These are phyloP conservation scores for Seriola quinqueradiata DNA, from an alignment of 2,113 vertebrate species.

Conservation along the genomic window DNA sequence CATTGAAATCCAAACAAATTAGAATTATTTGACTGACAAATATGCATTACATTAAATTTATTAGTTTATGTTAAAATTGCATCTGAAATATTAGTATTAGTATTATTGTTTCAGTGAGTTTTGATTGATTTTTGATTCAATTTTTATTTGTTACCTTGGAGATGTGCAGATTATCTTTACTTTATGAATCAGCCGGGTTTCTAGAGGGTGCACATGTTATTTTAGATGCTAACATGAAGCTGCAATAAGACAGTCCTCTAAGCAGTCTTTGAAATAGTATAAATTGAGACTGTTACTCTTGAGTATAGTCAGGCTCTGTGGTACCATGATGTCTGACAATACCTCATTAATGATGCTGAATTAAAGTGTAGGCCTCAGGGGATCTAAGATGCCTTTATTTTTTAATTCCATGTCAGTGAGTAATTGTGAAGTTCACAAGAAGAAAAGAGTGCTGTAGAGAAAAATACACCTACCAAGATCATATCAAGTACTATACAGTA, in stretches of 20 bases:
- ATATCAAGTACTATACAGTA: conserved; percentile 15
- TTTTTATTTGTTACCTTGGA: not conserved
- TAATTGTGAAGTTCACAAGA: conserved; percentile 37
- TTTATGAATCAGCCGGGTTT: not conserved
- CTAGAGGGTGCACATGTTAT: not conserved
- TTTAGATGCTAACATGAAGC: not conserved
- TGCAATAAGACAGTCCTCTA: not conserved
- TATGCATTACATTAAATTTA: too few relatives aligned
- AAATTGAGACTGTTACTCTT: conserved; percentile 6
- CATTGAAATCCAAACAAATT: too few relatives aligned
- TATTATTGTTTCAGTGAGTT: not conserved
- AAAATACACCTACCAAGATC: conserved; percentile 8
- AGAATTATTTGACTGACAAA: too few relatives aligned
- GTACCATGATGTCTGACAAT: conserved; percentile 15
- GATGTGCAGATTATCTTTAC: not conserved
- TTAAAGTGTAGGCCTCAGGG: conserved; percentile 21
- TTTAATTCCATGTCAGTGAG: not conserved
- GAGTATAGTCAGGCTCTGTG: conserved; percentile 23
- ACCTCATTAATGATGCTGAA: conserved; percentile 15
- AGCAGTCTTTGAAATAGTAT: not conserved
- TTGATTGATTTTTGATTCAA: not conserved
- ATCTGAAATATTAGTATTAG: too few relatives aligned
- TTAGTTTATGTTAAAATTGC: too few relatives aligned
- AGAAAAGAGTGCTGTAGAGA: not conserved
- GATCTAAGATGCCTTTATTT: conserved; percentile 16